Conservation (phyloP, 2,888 invertebrate genomes). For the Ypsolopha sequella region DNA sequence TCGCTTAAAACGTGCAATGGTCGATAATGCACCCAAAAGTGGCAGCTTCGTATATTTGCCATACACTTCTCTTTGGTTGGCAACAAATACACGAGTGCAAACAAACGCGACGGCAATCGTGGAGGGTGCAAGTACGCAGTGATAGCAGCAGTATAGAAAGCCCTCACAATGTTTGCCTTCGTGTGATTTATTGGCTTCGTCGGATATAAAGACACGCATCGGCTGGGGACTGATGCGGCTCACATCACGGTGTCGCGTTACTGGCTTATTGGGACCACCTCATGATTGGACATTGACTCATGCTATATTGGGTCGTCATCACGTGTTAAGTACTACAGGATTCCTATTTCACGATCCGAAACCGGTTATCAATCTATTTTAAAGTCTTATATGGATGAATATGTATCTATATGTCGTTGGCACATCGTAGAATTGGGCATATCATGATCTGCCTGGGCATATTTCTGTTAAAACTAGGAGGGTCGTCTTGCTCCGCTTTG, state of each 20-base stretch:
- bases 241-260: slow-evolving; percentile 48
- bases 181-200: slow-evolving; percentile 71
- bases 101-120: slow-evolving; percentile 16
- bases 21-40: too few species aligned
- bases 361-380: not conserved
- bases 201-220: slow-evolving; percentile 64
- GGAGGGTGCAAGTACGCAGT: slow-evolving; percentile 25
- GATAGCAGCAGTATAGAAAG: slow-evolving; percentile 48
- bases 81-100: slow-evolving; percentile 39
- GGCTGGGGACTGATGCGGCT: slow-evolving; percentile 21
- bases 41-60: slow-evolving; percentile 27
- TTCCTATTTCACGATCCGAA: too few species aligned
- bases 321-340: slow-evolving; percentile 11
- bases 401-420: not conserved
- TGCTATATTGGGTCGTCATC: slow-evolving; percentile 22
- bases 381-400: too few species aligned
- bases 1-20: too few species aligned
- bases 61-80: slow-evolving; percentile 43
- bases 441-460: not conserved
- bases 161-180: slow-evolving; percentile 64
- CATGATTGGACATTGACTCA: slow-evolving; percentile 8
- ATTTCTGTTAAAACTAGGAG: too few species aligned
- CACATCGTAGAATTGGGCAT: not conserved
- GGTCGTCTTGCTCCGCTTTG: too few species aligned
- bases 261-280: slow-evolving; percentile 41